Conservation (phyloP, 2,888 invertebrate species). For the Leucoma salicis region DNA sequence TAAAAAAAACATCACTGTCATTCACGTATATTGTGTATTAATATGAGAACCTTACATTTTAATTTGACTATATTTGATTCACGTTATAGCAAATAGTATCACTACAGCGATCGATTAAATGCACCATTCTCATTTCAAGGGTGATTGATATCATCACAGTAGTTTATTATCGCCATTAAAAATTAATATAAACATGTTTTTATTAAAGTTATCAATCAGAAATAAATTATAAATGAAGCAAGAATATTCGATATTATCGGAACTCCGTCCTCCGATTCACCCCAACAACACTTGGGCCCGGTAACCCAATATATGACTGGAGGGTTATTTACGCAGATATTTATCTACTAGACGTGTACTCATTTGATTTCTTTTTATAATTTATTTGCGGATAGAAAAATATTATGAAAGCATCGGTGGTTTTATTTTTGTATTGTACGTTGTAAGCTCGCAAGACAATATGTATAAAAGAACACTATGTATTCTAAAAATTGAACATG, state of each 20-base stretch:
- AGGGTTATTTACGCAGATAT: slow-evolving; percentile 41
- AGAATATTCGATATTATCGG: slow-evolving; percentile 56
- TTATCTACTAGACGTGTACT: slow-evolving; percentile 37
- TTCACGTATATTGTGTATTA: no score
- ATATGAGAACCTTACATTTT: no score
- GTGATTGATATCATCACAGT: slow-evolving; percentile 22
- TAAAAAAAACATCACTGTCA: no score
- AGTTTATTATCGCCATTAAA: slow-evolving; percentile 17
- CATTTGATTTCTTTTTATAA: neutral
- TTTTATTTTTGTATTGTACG: no score
- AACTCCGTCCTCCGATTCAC: slow-evolving; percentile 44
- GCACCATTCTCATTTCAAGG: no score
- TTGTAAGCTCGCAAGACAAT: no score
- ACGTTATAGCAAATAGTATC: no score
- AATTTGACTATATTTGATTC: no score
- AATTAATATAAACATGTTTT: slow-evolving; percentile 21
- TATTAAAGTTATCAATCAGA: slow-evolving; percentile 37
- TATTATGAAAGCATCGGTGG: no score
- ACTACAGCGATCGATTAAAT: no score
- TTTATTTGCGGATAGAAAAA: neutral
- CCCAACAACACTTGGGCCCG: slow-evolving; percentile 58
- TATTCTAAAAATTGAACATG: no score
- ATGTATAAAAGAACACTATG: no score
- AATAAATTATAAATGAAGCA: slow-evolving; percentile 53
- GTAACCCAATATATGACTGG: slow-evolving; percentile 74